phyloP scores from a whole-genome alignment of 2,113 vertebrate genomes.

The Myiagra hebetior region DNA sequence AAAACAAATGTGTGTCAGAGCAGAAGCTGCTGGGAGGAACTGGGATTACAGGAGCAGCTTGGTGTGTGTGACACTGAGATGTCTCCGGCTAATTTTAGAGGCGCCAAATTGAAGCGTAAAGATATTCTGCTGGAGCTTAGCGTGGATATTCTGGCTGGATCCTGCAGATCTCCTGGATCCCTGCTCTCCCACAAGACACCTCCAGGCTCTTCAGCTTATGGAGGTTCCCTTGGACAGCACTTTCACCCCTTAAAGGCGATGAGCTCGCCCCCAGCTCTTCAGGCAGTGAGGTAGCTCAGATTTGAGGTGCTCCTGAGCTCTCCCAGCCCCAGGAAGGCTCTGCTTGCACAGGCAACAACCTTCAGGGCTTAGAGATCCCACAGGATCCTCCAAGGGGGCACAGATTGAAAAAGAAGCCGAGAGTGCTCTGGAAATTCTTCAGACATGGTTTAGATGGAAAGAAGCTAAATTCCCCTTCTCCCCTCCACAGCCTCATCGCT shows the following conservation, averaged over 20 bases:
- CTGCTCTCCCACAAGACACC: not conserved
- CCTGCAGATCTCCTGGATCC: not conserved
- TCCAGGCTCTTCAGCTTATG: not conserved
- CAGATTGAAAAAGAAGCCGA: not conserved
- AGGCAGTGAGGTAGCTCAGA: not conserved
- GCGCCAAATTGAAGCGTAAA: not conserved
- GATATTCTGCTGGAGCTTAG: constrained; percentile 25
- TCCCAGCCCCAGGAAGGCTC: not conserved
- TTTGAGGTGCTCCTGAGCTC: not conserved
- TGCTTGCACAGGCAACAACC: not conserved
- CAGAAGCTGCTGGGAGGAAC: constrained; percentile 35
- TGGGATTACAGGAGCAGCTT: constrained; percentile 37
- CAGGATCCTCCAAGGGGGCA: not conserved
- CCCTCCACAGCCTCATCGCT: not conserved
- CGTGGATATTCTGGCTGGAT: not conserved
- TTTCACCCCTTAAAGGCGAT: not conserved
- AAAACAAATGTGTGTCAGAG: constrained; percentile 32
- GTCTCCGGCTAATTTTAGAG: constrained; percentile 33
- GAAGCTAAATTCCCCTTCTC: not conserved
- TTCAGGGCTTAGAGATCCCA: not conserved
- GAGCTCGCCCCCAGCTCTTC: not conserved
- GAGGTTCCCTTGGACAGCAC: not conserved
- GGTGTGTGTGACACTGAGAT: constrained; percentile 24
- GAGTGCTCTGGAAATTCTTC: not conserved
- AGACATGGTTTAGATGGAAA: not conserved